These are phyloP conservation scores for Neodiprion fabricii DNA, from an alignment of 1,140 invertebrate genomes.

Conservation along the genomic window DNA sequence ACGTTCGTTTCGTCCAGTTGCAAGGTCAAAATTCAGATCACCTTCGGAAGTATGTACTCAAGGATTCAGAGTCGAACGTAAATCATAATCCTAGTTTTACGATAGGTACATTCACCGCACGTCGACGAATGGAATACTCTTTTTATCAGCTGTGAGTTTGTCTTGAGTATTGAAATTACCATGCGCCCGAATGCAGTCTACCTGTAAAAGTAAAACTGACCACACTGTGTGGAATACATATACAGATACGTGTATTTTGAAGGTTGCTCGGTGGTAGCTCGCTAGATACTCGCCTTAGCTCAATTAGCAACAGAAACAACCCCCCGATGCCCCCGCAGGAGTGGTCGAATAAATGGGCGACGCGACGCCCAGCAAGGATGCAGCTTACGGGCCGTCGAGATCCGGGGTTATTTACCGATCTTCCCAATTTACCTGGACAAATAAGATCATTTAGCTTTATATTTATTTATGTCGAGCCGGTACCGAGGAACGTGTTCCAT, in stretches of 20 bases:
- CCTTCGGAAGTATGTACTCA: background rate
- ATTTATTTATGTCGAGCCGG: conserved; percentile 10
- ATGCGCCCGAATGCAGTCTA: background rate
- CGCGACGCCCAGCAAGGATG: background rate
- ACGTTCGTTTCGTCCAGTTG: background rate
- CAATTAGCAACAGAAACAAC: background rate
- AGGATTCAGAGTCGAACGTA: no score
- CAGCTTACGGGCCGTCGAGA: background rate
- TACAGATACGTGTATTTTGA: background rate
- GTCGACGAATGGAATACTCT: no score
- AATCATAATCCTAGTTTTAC: no score
- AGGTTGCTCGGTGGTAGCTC: background rate
- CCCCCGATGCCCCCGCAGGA: background rate
- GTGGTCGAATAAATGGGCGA: background rate
- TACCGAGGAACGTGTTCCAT: background rate
- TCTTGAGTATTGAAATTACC: background rate
- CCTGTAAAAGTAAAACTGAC: no score
- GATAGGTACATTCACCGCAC: no score
- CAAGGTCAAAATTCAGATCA: background rate
- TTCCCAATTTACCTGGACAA: conserved; percentile 12
- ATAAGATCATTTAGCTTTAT: conserved; percentile 11
- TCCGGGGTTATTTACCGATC: background rate
- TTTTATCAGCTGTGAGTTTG: background rate
- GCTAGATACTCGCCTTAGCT: background rate
- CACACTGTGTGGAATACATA: background rate